Base-by-base conservation (phyloP, 2,113 vertebrate genomes). In the Rostratula benghalensis region DNA sequence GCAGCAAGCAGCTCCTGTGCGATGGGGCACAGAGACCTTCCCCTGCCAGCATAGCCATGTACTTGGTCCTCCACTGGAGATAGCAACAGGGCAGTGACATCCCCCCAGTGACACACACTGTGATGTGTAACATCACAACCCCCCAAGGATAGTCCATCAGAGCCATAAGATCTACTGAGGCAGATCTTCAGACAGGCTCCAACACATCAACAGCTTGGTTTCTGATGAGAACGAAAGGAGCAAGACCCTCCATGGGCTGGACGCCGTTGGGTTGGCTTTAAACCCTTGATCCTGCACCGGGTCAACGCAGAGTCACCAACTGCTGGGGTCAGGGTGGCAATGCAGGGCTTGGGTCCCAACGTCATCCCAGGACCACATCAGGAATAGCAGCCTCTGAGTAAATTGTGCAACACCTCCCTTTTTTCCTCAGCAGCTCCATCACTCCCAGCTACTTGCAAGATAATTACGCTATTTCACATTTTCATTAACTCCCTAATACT, bases 401-500 rank as follows among this genome's bases (percentile, higher is more conserved):
- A 6, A 30, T 10, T 6, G 35, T 20, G 17, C 81, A 14, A 2
- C 56, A 1, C 46, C 57, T 70, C 77, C 37, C 37, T 69, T 68
- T 69, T 68, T 74, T 94, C 92, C 88, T 69, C 74, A 14, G 77
- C 77, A 51, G 69, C 81, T 80, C 65, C 0, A 14, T 60, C 71
- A 2, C 88, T 53, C 31, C 60, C 91, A 76, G 63, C 46, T 37
- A 41, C 85, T 37, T 3, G 10, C 31, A 6, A 19, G 67, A 61
- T 79, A 94, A 90, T 90, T 51, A 83, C 4, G 1, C 82, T 53
- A 60, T 48, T 89, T 57, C 89, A 64, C 90, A 45, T 77, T 95
- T 95, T 94, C 96, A 93, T 96, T 93, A 95, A 89, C 77, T 92
- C 76, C 67, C 56, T 79, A 87, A 94, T 70, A 87, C 77, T 91